A percentile compares a stretch with the other conserved stretches of the same genome.
phyloP scores from a whole-genome alignment of 2,888 invertebrate species.

The Lasioglossum figueresi region DNA sequence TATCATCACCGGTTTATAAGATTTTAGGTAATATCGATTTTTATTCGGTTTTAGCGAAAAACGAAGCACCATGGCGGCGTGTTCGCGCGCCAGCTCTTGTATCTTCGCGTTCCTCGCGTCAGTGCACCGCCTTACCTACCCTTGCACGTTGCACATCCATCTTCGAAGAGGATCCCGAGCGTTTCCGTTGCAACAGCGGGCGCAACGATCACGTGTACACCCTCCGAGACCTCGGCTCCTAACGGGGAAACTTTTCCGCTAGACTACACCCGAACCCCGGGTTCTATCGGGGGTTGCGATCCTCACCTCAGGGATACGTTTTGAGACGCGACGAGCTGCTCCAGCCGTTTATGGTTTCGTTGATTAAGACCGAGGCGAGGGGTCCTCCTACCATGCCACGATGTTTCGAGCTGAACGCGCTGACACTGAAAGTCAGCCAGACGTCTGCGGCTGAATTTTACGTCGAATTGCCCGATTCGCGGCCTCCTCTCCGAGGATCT shows the following conservation, averaged over 20 bases:
- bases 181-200: slow-evolving; percentile 3
- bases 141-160: slow-evolving; percentile 22
- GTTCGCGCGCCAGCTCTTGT: not conserved
- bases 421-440: slow-evolving; percentile 28
- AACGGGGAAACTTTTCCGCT: slow-evolving; percentile 62
- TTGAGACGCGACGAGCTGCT: slow-evolving; percentile 25
- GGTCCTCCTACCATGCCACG: not conserved
- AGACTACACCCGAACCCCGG: slow-evolving; percentile 54
- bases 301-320: slow-evolving; percentile 24
- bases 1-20: not conserved
- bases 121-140: not conserved
- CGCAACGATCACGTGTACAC: slow-evolving; percentile 1
- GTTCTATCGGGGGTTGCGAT: slow-evolving; percentile 14
- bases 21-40: not conserved
- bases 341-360: slow-evolving; percentile 49
- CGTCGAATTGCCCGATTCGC: slow-evolving; percentile 10
- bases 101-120: not conserved
- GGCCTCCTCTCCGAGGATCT: not conserved
- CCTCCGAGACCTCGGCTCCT: slow-evolving; percentile 26
- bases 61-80: not conserved
- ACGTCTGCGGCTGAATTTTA: slow-evolving; percentile 34
- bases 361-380: slow-evolving; percentile 44
- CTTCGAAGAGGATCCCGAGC: slow-evolving; percentile 21
- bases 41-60: not conserved
- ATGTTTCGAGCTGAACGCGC: slow-evolving; percentile 39